These are phyloP conservation scores for Proterorhinus semilunaris DNA, from an alignment of 2,113 vertebrate species.

Conservation along the genomic window DNA sequence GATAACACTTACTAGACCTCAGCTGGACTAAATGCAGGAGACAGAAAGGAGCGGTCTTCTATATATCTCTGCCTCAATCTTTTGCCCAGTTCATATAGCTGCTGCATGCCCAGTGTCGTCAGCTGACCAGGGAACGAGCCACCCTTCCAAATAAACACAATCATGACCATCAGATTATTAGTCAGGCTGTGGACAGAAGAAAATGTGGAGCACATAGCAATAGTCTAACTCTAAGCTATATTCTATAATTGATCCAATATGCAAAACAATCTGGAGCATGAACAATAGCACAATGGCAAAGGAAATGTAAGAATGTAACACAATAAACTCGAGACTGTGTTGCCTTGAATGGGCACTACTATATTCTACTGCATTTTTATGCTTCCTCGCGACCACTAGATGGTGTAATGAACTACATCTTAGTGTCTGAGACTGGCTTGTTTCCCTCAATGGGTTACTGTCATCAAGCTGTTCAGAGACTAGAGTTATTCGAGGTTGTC, in stretches of 20 bases:
- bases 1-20: constrained; percentile 91
- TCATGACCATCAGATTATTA: constrained; percentile 2
- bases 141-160: constrained; percentile 74
- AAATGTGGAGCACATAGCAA: neutral
- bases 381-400: neutral
- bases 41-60: constrained; percentile 82
- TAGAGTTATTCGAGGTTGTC: neutral
- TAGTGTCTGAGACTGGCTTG: neutral
- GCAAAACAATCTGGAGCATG: constrained; percentile 39
- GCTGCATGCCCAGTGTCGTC: constrained; percentile 90
- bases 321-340: constrained; percentile 6
- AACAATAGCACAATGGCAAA: constrained; percentile 16
- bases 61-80: constrained; percentile 84
- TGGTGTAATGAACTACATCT: neutral
- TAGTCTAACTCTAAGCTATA: constrained; percentile 26
- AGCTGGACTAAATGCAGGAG: constrained; percentile 77
- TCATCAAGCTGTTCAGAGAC: neutral
- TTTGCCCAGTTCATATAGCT: constrained; percentile 87
- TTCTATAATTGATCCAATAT: constrained; percentile 35
- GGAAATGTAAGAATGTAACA: constrained; percentile 3
- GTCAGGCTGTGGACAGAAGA: neutral
- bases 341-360: constrained; percentile 17
- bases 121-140: constrained; percentile 88
- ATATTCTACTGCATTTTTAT: neutral
- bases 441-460: neutral